Evolutionary conservation across 2,888 invertebrate genomes (phyloP), one percentile per base, ranked within the genome.

Genomic region (Bimastos eiseni): DNA sequence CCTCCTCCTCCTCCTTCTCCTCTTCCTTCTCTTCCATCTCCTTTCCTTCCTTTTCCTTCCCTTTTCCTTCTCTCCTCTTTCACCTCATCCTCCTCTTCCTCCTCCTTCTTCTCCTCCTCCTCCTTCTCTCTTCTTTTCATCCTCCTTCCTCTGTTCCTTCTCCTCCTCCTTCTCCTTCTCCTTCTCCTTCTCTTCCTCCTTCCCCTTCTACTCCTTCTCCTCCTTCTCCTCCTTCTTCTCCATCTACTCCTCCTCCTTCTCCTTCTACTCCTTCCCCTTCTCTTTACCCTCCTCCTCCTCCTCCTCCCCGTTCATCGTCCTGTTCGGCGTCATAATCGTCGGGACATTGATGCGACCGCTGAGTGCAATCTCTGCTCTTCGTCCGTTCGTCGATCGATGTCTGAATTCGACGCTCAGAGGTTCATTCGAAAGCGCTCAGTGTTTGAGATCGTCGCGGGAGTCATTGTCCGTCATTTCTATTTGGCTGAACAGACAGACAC

Each of bases 341-440:
- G 86, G 36, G 86, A 86, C 86, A 86, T 34, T 86, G 86, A 86
- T 86, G 86, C 36, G 86, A 86, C 86, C 86, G 86, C 86, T 37
- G 86, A 37, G 86, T 86, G 86, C 86, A 36, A 37, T 86, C 37
- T 6, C n/a, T 37, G 86, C 24, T n/a, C 41, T 3, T 3, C 70
- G 70, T 70, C 70, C 70, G 70, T 70, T n/a, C n/a, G 70, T 70
- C 70, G 70, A 70, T 70, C 70, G 70, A 70, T n/a, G 36, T 3
- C 86, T 36, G n/a, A n/a, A n/a, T n/a, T 34, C 37, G 86, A 36
- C 84, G 33, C 34, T 84, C 34, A 2, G 15, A 8, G 33, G 86
- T 37, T 86, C 86, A 86, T 34, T 86, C 86, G 86, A 86, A 21
- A 33, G 34, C 86, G 86, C 34, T 86, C 6, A 86, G 37, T 37